Percentiles rank a stretch among this genome's conserved stretches.
Conservation (phyloP, 2,113 vertebrate genomes). For the Donacobius atricapilla region DNA sequence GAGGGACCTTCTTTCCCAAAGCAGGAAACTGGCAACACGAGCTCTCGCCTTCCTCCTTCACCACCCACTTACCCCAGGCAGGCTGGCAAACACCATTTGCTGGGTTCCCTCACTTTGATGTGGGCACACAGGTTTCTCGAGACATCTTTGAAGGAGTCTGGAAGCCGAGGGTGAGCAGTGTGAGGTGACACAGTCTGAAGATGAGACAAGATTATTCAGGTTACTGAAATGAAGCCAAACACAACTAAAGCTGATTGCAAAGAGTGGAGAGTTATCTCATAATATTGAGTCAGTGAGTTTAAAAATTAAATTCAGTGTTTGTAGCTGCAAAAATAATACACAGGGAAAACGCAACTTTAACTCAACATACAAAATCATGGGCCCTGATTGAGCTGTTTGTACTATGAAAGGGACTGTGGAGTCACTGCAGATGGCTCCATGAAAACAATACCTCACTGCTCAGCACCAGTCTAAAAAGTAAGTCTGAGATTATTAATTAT, state of each 20-base stretch:
- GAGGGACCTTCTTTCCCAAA: constrained; percentile 32
- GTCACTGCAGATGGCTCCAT: not conserved
- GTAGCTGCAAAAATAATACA: not conserved
- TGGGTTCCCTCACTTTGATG: not conserved
- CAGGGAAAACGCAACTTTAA: not conserved
- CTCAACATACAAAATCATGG: not conserved
- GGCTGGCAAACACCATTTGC: constrained; percentile 45
- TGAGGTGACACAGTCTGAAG: constrained; percentile 8
- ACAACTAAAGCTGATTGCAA: constrained; percentile 6
- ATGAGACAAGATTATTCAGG: not conserved
- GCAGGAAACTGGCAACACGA: constrained; percentile 12
- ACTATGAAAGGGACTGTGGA: not conserved
- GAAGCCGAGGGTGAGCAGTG: constrained; percentile 22
- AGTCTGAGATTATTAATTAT: not conserved
- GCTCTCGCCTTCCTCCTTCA: not conserved
- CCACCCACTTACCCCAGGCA: constrained; percentile 28
- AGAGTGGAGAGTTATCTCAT: not conserved
- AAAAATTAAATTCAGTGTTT: not conserved
- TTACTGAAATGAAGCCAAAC: constrained; percentile 18
- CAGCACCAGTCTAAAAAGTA: not conserved
- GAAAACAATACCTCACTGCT: not conserved
- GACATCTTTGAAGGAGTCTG: not conserved
- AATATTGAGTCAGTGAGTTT: constrained; percentile 11
- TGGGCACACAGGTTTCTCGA: not conserved
- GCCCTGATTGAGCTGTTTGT: not conserved